These are phyloP conservation scores for Vireo griseus DNA, from an alignment of 2,797 vertebrate species.

Conservation along the genomic window DNA sequence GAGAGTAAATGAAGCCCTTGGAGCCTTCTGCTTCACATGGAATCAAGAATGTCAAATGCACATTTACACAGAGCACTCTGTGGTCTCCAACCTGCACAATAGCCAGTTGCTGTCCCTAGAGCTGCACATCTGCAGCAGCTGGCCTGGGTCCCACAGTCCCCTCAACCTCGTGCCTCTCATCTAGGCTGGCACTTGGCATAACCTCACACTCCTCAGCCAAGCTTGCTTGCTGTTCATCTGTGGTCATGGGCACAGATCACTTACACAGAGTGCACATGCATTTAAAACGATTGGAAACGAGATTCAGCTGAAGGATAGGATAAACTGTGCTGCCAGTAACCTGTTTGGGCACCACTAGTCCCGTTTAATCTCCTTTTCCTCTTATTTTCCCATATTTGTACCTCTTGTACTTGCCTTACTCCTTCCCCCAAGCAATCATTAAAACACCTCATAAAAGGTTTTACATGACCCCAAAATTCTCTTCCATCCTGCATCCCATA, in stretches of 20 bases:
- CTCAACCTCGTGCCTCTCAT: not conserved
- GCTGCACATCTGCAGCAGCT: not conserved
- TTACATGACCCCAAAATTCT: not conserved
- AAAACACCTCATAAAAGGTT: not conserved
- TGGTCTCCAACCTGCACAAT: not conserved
- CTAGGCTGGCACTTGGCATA: not conserved
- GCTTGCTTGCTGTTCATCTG: not conserved
- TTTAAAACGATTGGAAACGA: not conserved
- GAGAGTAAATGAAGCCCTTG: slow-evolving; percentile 24
- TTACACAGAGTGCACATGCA: fast-evolving
- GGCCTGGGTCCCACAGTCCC: not conserved
- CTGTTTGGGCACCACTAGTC: not conserved
- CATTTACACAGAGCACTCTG: too few species aligned
- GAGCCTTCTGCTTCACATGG: not conserved
- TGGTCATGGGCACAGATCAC: not conserved
- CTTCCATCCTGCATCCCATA: not conserved
- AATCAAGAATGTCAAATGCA: not conserved
- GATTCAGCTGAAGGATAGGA: not conserved
- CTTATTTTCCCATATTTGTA: not conserved
- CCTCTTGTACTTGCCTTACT: not conserved
- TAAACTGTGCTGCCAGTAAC: not conserved
- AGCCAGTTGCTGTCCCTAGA: not conserved
- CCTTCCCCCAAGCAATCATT: not conserved
- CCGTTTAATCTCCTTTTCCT: not conserved
- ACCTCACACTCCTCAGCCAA: not conserved